phyloP scores from a whole-genome alignment of 2,888 invertebrate species.

The Pheosia tremula region DNA sequence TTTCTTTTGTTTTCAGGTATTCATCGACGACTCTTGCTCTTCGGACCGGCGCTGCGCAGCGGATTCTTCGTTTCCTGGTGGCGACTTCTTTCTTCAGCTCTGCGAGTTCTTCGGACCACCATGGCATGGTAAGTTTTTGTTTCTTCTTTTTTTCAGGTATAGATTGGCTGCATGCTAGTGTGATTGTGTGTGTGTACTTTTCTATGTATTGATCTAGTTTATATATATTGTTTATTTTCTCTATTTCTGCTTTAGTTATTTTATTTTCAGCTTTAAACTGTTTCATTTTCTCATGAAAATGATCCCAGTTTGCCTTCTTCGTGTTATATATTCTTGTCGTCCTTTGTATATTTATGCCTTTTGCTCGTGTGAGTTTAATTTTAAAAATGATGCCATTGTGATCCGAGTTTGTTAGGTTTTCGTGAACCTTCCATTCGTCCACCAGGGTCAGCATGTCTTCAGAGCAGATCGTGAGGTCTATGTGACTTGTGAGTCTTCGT shows the following conservation, averaged over 20 bases:
- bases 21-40: conserved; percentile 19
- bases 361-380: no score
- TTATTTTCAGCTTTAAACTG: not conserved
- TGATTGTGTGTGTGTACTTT: not conserved
- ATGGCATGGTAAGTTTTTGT: not conserved
- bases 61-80: not conserved
- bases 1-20: conserved; percentile 20
- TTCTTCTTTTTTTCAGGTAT: not conserved
- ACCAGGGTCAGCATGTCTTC: not conserved
- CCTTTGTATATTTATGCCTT: no score
- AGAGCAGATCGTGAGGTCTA: not conserved
- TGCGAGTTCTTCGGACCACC: not conserved
- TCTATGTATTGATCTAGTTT: not conserved
- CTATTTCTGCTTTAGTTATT: not conserved
- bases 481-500: not conserved
- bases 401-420: not conserved
- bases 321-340: not conserved
- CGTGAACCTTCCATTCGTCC: not conserved
- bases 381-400: not conserved
- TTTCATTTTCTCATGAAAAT: not conserved
- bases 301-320: not conserved
- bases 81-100: not conserved
- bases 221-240: not conserved
- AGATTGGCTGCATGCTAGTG: not conserved
- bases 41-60: conserved; percentile 5